Evolutionary conservation across 2,888 invertebrate species (phyloP), one percentile per base, ranked within the genome.

Genomic region (Zeuzera pyrina): DNA sequence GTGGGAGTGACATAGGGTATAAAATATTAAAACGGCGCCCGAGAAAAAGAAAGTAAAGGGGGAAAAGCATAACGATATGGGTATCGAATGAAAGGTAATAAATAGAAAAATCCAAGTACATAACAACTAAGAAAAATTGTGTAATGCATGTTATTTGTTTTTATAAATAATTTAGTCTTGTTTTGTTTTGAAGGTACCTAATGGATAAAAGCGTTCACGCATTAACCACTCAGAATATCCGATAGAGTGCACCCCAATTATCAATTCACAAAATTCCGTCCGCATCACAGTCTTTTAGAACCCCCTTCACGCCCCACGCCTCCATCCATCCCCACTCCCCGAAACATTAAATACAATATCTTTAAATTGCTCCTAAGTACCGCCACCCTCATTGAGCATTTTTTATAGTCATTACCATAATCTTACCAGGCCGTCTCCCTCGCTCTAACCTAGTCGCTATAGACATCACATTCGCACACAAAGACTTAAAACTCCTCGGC

Each of bases 341-440:
- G 51, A 50, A 69, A 70, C 76, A 72, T 79, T 79, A 79, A 79
- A 77, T 76, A 78, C 78, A 77, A 73, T 79, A 78, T 78, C 77
- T 76, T 71, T 66, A 78, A 79, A 79, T 79, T 77, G 76, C 68
- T 74, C 62, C 67, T 78, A 79, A 78, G 76, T 66, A 77, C 67
- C 52, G 52, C 70, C 74, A 66, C 77, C 74, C 77, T 77, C 72
- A 73, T 70, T 65, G 64, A 56, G 58, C 62, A 73, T 73, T 78
- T 78, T 40, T 76, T 76, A 71, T 71, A 59, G 64, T 74, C 71
- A 79, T 76, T 74, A 71, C 59, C 77, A 79, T 79, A 79, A 79
- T 74, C 79, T 68, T 53, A 44, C 42, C 42, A 38, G 38, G 43
- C 54, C 48, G 49, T 74, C 68, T 54, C 64, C 41, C 38, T 74